Evolutionary conservation across 2,797 vertebrate species (phyloP).

Genomic region (Alfaro cultratus): DNA sequence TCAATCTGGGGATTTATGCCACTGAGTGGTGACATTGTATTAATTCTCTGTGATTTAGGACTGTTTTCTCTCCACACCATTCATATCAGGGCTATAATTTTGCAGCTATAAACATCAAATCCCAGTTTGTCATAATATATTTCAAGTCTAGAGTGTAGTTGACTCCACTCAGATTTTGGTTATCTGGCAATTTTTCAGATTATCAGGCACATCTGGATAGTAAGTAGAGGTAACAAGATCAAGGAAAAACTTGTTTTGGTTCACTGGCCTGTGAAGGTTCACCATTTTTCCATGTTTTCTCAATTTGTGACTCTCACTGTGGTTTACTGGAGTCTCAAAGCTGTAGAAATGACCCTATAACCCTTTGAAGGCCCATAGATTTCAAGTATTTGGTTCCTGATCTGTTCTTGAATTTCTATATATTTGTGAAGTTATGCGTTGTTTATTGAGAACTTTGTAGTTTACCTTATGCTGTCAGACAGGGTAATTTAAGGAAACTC

Average conservation of each 20-base stretch:
- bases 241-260: background rate
- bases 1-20: constrained; percentile 71
- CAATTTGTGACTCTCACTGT: background rate
- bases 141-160: background rate
- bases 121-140: constrained; percentile 25
- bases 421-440: background rate
- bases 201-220: background rate
- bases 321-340: background rate
- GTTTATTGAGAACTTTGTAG: background rate
- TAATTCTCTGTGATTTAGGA: constrained; percentile 73
- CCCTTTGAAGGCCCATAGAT: background rate
- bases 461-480: background rate
- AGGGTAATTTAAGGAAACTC: background rate
- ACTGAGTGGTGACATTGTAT: constrained; percentile 65
- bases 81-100: constrained; percentile 46
- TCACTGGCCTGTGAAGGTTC: background rate
- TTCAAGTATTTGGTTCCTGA: background rate
- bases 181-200: background rate
- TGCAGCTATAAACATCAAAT: constrained; percentile 53
- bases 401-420: background rate
- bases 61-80: constrained; percentile 58
- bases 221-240: background rate
- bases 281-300: background rate
- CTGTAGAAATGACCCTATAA: background rate
- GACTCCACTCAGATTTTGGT: background rate